phyloP scores from a whole-genome alignment of 1,140 invertebrate species.

The Dinoponera quadriceps region DNA sequence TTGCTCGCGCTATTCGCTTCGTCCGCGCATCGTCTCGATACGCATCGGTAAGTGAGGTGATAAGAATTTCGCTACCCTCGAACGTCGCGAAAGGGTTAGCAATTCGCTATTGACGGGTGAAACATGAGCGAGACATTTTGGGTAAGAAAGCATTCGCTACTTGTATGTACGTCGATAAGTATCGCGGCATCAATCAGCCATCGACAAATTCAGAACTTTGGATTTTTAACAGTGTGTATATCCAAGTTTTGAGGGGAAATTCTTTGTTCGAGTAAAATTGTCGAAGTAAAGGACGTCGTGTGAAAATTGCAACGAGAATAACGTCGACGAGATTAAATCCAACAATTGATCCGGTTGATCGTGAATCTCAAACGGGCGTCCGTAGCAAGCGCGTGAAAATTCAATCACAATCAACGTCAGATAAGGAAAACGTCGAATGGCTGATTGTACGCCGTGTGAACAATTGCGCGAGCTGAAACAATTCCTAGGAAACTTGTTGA shows the following conservation, averaged over 20 bases:
- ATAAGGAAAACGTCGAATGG: constrained; percentile 45
- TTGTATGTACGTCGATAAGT: not conserved
- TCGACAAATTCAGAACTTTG: not conserved
- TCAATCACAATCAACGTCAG: constrained; percentile 57
- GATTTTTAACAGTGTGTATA: not conserved
- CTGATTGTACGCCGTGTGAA: constrained; percentile 30
- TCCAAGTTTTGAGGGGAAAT: not conserved
- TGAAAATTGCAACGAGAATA: not conserved
- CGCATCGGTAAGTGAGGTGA: constrained; percentile 11
- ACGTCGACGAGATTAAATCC: not conserved
- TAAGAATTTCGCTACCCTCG: constrained; percentile 37
- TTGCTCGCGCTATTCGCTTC: constrained; percentile 41
- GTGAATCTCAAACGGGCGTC: not conserved
- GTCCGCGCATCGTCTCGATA: constrained; percentile 20
- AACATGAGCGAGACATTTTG: not conserved
- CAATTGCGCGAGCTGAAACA: constrained; percentile 60
- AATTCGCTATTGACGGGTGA: not conserved
- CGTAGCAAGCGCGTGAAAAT: constrained; percentile 20
- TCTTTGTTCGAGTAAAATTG: not conserved
- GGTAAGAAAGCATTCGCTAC: not conserved
- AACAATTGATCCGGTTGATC: constrained; percentile 22
- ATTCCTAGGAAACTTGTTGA: constrained; percentile 70
- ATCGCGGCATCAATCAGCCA: too few relatives aligned
- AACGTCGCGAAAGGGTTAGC: not conserved
- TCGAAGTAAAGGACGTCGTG: not conserved